Percentiles rank a stretch among this genome's conserved stretches.
phyloP scores from a whole-genome alignment of 2,113 vertebrate species.

The Manacus vitellinus region DNA sequence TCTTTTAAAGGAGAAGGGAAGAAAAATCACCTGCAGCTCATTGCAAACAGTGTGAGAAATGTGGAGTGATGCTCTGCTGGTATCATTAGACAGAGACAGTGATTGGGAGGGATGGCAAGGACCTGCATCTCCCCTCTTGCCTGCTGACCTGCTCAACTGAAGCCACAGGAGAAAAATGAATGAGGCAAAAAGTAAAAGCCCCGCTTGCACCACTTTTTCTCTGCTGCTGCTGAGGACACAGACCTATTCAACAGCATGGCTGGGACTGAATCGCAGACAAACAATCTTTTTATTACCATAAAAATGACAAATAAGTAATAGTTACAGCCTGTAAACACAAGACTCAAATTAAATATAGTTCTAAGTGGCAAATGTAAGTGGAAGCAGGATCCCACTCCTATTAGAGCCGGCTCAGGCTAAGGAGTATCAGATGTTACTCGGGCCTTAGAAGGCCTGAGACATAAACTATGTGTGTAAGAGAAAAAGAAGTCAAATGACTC shows the following conservation, averaged over 20 bases:
- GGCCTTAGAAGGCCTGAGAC: conserved; percentile 67
- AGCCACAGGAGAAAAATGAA: neutral
- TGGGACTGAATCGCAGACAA: neutral
- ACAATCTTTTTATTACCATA: conserved; percentile 48
- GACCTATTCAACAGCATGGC: neutral
- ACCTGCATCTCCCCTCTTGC: neutral
- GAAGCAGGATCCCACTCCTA: conserved; percentile 47
- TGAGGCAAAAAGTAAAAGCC: neutral
- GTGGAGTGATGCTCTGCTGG: neutral
- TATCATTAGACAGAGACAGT: neutral
- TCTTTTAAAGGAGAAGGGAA: neutral
- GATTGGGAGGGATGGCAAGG: neutral
- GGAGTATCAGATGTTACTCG: conserved; percentile 70
- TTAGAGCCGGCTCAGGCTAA: conserved; percentile 44
- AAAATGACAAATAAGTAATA: conserved; percentile 63
- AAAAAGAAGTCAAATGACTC: conserved; percentile 79
- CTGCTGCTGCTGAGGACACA: neutral
- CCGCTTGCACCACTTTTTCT: neutral
- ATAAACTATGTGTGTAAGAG: conserved; percentile 70
- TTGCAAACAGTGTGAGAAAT: neutral
- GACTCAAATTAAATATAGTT: conserved; percentile 47
- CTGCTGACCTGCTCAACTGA: neutral
- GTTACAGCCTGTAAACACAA: conserved; percentile 41
- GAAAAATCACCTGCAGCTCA: neutral
- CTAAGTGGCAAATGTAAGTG: conserved; percentile 9